Evolutionary conservation across 1,140 invertebrate genomes (phyloP), one percentile per base, ranked within the genome.

Genomic region (Lordiphosa collinella): DNA sequence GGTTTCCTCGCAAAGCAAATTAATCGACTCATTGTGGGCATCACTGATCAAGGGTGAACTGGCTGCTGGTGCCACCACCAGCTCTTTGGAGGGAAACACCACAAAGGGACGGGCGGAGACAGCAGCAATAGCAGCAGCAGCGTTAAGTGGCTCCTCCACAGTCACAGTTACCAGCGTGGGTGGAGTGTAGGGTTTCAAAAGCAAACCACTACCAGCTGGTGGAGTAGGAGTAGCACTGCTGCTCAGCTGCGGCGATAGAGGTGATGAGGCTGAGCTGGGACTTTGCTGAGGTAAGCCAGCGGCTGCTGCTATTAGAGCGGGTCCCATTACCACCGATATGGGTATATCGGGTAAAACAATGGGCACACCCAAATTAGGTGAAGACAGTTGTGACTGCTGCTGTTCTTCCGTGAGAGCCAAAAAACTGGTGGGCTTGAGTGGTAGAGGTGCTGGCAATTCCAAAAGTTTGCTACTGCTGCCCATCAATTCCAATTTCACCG

Each of bases 1-100:
- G 18, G 95, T 96, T 89, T 97, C 95, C 79, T 96, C 94, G 88
- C 96, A 97, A n/a, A 97, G 85, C 37, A 94, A 91, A 67, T 92
- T 93, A 44, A 92, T 90, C 51, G 90, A 91, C 56, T 90, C 90
- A 55, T 62, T 79, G 41, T 74, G 79, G 9, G 90, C 89, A 25
- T 91, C 90, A 8, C 56, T 51, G 29, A 72, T 78, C 10, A 71
- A 14, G 0, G 82, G 65, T 13, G 69, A 74, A 25, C 56, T 44
- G 7, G 80, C 73, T 7, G 71, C 67, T 0, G 82, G 59, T 4
- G 69, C 56, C 0, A 66, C 74, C 32, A 57, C 48, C 34, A 49
- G 13, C 50, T 86, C 69, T 50, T 52, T 58, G 9, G 49, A 55
- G 37, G 70, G 47, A 11, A 71, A 66, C 38, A 80, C 55, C 9